Evolutionary conservation across 1,140 invertebrate genomes (phyloP), one percentile per base, ranked within the genome.

Genomic region (Bombus soroeensis): DNA sequence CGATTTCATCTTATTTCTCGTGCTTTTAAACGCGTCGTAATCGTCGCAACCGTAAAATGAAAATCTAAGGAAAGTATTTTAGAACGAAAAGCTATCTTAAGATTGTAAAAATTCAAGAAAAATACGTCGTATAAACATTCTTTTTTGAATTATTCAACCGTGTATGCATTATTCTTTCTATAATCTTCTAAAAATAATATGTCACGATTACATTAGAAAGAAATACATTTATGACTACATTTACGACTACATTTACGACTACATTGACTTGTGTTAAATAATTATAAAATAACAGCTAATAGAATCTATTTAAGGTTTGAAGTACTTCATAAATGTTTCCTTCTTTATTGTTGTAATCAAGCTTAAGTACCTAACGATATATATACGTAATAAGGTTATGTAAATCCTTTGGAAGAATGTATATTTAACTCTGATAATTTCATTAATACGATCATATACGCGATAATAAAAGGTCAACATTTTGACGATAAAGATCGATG

Each of bases 281-380:
- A 59, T 59, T 59, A 62, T 74, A 25, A 25, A 34, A 5, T 53
- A 22, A 22, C 10, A 12, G 25, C 10, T 53, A 53, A 9, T 25
- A 5, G 15, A 70, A 22, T 53, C 3, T 9, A n/a, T 12, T 70
- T 34, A 53, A 59, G 12, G 25, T 12, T 13, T 12, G 2, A 43
- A 22, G 25, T 8, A 18, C 5, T 15, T 41, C 1, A 22, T 6
- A 15, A 70, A n/a, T 8, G 25, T n/a, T 57, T 70, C 9, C 8
- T 6, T n/a, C 8, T 6, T 47, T 82, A 75, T 83, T 72, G 1
- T 83, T 10, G 18, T 75, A 75, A 75, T 53, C 81, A 66, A 74
- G 62, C 47, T 34, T 74, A 73, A 72, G 28, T 53, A 53, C 1
- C 47, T 53, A n/a, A 80, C 41, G n/a, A 28, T n/a, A 34, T 3